phyloP scores from a whole-genome alignment of 1,140 invertebrate genomes.

The Nasonia giraulti region DNA sequence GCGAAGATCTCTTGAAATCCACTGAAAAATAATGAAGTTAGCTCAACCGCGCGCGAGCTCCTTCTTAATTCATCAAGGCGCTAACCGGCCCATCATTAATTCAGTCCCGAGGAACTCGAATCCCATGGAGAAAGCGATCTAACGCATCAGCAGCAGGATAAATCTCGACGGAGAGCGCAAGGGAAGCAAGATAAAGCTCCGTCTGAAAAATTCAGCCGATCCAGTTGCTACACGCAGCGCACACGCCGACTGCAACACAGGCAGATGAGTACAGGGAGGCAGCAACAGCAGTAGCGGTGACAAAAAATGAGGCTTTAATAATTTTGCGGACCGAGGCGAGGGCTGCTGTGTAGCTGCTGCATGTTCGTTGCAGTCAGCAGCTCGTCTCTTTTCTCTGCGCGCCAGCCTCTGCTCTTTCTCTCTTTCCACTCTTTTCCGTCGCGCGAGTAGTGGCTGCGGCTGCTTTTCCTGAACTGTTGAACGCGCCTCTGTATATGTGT shows the following conservation, averaged over 20 bases:
- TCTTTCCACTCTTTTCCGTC: not conserved
- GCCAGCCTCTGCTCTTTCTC: not conserved
- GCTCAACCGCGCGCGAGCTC: no score
- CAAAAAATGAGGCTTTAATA: slow-evolving; percentile 39
- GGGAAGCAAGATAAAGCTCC: not conserved
- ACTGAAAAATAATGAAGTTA: not conserved
- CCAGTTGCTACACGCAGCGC: not conserved
- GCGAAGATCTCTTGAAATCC: not conserved
- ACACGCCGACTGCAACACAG: not conserved
- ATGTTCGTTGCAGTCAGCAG: slow-evolving; percentile 17
- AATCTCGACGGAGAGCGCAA: not conserved
- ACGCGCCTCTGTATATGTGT: not conserved
- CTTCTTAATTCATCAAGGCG: no score
- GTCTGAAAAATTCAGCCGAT: slow-evolving; percentile 31
- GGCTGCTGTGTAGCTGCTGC: not conserved
- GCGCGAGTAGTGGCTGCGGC: not conserved
- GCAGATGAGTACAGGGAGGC: not conserved
- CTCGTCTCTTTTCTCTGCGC: not conserved
- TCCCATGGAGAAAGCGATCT: no score
- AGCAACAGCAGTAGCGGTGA: not conserved
- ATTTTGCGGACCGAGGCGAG: slow-evolving; percentile 10
- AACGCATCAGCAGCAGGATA: not conserved
- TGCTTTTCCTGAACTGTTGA: not conserved
- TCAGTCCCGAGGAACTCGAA: no score
- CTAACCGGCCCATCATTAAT: no score